Base-by-base conservation (phyloP, 2,888 invertebrate genomes). In the Tigriopus californicus region DNA sequence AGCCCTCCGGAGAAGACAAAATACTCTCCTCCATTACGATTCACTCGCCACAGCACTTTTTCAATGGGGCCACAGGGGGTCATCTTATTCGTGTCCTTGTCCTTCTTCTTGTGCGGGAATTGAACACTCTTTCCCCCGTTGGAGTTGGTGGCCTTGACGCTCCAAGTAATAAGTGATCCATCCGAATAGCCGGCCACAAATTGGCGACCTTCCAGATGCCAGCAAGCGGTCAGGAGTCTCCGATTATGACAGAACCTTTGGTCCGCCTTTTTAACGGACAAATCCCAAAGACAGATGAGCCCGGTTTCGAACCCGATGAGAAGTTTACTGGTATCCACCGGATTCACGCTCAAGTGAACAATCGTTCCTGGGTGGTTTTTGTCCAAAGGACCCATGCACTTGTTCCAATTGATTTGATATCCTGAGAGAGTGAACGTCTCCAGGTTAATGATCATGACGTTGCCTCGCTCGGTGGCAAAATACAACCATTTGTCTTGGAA, bases 351-450 rank as follows among this genome's bases (percentile, higher is more conserved):
- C 20, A 54, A 25, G 22, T 22, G 41, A 13, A 47, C 46, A 12
- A 56, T 46, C 1, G 44, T 12, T 12, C 56, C 56, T 18, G 56
- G 56, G 41, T 56, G 56, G 46, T 41, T 20, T 2, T 41, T 56
- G 13, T 24, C n/a, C 11, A 33, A n/a, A 20, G 94, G 79, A 82
- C 97, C 98, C 74, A 98, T 97, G 68, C 95, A 92, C 78, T 98
- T 98, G 79, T 98, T 98, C 98, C 98, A 98, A 79, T 97, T 95
- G 78, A 98, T 92, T 74, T 94, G 81, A 77, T 98, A 98, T 64
- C 95, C 94, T 70, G 94, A 94, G 67, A 98, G 81, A 68, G 82
- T 79, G 77, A 98, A 98, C 67, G 85, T 83, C 75, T 95, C 95
- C 68, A 97, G 83, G 76, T 95, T 88, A 69, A 95, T 88, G 65